These are phyloP conservation scores for Nesometra sesokonis DNA, from an alignment of 35 echinoderm and acorn worm species.

Conservation along the genomic window DNA sequence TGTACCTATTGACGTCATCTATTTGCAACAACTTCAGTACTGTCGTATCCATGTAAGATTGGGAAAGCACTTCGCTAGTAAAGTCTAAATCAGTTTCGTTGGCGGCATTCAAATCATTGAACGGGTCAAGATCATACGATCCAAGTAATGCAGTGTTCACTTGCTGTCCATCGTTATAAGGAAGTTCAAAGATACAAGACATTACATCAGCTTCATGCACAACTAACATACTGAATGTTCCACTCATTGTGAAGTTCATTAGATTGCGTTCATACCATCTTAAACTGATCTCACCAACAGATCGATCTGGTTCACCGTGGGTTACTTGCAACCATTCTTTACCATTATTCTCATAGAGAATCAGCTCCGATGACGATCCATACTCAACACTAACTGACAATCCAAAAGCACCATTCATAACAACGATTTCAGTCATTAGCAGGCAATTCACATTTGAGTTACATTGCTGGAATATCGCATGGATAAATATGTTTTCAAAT, in stretches of 20 bases:
- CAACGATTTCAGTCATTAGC: not conserved
- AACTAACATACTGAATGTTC: not conserved
- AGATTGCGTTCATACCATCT: not conserved
- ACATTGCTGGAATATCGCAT: not conserved
- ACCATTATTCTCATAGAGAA: not conserved
- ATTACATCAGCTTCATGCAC: not conserved
- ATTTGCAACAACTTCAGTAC: not conserved
- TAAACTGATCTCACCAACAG: not conserved
- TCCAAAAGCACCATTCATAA: not conserved
- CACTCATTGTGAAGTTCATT: not conserved
- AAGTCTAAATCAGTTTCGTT: not conserved
- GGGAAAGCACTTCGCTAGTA: not conserved
- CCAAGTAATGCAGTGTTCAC: not conserved
- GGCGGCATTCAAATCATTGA: conserved; percentile 1
- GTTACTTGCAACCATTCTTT: not conserved
- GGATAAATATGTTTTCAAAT: not conserved
- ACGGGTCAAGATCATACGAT: not conserved
- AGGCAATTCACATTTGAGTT: not conserved
- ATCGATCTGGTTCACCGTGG: too few relatives aligned
- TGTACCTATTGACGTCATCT: not conserved
- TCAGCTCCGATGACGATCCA: not conserved
- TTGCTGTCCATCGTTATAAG: not conserved
- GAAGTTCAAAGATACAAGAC: not conserved
- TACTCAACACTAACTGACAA: not conserved
- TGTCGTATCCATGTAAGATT: not conserved